phyloP scores from a whole-genome alignment of 2,797 vertebrate genomes.

The Sciurus carolinensis region DNA sequence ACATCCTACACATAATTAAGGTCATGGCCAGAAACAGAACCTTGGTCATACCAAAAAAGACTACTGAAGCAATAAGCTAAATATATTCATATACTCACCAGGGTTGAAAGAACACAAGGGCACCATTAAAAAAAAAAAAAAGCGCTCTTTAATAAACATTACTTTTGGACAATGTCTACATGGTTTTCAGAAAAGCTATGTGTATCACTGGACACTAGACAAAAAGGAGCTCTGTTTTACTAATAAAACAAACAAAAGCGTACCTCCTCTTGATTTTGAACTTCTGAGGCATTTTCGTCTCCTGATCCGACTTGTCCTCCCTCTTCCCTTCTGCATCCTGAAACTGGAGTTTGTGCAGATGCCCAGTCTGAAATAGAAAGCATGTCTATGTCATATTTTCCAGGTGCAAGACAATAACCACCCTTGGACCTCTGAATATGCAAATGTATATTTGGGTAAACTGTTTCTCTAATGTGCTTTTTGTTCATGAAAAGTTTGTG shows the following conservation, averaged over 20 bases:
- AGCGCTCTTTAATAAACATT: background rate
- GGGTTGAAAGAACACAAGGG: background rate
- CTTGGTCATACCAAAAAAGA: background rate
- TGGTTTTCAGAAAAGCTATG: background rate
- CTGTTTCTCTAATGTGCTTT: background rate
- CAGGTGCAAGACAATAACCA: background rate
- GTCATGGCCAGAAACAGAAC: background rate
- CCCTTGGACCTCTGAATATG: background rate
- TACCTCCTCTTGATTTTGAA: conserved; percentile 85
- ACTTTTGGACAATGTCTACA: background rate
- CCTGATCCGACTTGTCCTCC: conserved; percentile 87
- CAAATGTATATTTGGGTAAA: background rate
- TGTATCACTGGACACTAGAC: background rate
- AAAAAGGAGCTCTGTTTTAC: background rate
- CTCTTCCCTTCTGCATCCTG: conserved; percentile 87
- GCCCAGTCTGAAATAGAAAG: background rate
- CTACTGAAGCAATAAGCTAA: background rate
- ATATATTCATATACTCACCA: background rate
- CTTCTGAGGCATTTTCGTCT: conserved; percentile 75
- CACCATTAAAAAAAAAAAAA: background rate
- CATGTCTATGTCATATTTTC: background rate
- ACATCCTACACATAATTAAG: background rate
- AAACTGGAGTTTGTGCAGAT: background rate
- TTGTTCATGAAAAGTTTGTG: background rate
- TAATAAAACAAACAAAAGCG: background rate